Evolutionary conservation across 2,888 invertebrate species (phyloP), one percentile per base, ranked within the genome.

Genomic region (Drosophila atroscutellata): DNA sequence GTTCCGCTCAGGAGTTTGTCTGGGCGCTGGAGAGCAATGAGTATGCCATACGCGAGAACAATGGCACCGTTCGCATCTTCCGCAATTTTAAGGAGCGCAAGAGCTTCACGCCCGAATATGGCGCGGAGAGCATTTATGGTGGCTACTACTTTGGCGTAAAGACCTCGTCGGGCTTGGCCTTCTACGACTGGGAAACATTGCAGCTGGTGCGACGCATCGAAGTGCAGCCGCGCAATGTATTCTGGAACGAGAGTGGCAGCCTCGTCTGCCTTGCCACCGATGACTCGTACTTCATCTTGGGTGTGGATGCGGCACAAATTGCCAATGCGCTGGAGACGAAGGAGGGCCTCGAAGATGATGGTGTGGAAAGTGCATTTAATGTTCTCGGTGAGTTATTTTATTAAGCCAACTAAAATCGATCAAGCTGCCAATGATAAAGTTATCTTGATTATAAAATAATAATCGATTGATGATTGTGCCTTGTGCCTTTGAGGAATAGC

Each of bases 11-110:
- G 88, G 99, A 99, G 94, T 99, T 99, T 92, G 99, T 99, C 0
- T 99, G 99, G 99, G 98, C 98, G 0, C 95, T 96, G 56, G 99
- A 99, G 92, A 98, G 99, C 37, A 98, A 98, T 51, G 98, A 99
- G 86, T 97, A 97, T 89, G 97, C 97, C 0, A 97, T 96, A 0
- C 94, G 98, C 26, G 99, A 99, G 93, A 97, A 97, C 66, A 97
- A 97, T 52, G 97, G 97, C 58, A 96, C 96, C 2, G 96, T 99
- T 28, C 97, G 97, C 90, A 96, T 99, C 47, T 99, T 98, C 94
- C 99, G 99, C 91, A 99, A 99, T 93, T 99, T 99, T 93, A 99
- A 99, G 92, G 99, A 99, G 91, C 96, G 97, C 91, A 98, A 98
- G 92, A 96, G 96, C 72, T 98, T 99, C 92, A 98, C 98, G 87